Conservation (phyloP, 2,888 invertebrate genomes). For the Zhengitettix transpicula region DNA sequence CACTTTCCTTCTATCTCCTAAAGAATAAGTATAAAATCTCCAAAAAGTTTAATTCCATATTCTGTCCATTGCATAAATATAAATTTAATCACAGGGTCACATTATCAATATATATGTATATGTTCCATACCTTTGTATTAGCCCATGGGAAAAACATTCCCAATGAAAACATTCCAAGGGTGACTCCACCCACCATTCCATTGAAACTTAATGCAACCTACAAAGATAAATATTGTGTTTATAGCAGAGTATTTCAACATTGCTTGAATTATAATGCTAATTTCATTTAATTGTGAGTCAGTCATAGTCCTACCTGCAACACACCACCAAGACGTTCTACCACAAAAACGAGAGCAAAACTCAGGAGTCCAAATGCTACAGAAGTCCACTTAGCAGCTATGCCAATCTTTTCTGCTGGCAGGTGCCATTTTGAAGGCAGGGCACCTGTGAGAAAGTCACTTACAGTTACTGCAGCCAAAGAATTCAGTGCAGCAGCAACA, state of each 20-base stretch:
- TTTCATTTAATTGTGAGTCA: too few relatives aligned
- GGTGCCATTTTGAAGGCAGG: constrained; percentile 37
- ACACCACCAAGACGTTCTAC: constrained; percentile 78
- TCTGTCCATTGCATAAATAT: too few relatives aligned
- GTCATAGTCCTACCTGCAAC: constrained; percentile 42
- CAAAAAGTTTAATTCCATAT: too few relatives aligned
- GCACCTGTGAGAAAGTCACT: constrained; percentile 69
- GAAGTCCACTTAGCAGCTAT: constrained; percentile 50
- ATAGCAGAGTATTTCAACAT: not conserved
- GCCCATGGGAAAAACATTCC: constrained; percentile 83
- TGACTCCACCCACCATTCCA: constrained; percentile 77
- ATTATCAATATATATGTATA: not conserved
- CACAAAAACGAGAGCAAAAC: constrained; percentile 67
- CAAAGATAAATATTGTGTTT: constrained; percentile 13
- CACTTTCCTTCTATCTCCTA: too few relatives aligned
- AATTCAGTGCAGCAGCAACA: constrained; percentile 88
- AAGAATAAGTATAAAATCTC: too few relatives aligned
- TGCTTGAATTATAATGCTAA: too few relatives aligned
- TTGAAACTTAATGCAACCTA: constrained; percentile 71
- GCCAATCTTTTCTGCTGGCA: constrained; percentile 63
- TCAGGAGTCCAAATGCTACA: constrained; percentile 51
- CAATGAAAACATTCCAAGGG: constrained; percentile 69
- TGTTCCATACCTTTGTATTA: constrained; percentile 48
- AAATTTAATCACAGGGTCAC: not conserved
- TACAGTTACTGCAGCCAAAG: constrained; percentile 77